Conservation (phyloP, 2,888 invertebrate genomes). For the Caenorhabditis sulstoni region DNA sequence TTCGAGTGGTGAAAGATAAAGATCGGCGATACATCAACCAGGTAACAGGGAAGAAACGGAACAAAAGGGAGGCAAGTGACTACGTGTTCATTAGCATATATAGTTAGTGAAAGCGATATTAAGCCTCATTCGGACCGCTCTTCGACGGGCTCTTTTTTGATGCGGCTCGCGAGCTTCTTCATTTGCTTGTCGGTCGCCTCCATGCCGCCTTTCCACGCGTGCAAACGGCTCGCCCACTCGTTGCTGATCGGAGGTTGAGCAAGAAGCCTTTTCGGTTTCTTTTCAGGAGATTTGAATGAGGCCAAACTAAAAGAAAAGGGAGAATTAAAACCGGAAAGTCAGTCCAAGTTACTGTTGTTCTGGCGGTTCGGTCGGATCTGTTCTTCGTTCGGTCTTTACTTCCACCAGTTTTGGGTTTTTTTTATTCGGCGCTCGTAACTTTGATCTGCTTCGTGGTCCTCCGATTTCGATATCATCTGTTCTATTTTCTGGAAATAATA, state of each 20-base stretch:
- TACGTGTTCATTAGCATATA: neutral
- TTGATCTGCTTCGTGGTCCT: conserved; percentile 20
- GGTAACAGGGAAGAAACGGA: neutral
- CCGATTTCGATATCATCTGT: conserved; percentile 1
- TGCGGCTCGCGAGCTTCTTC: conserved; percentile 32
- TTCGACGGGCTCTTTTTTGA: conserved; percentile 36
- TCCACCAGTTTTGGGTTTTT: conserved; percentile 12
- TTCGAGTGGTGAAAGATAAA: neutral
- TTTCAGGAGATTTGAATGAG: conserved; percentile 15
- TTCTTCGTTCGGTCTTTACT: conserved; percentile 8
- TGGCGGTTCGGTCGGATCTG: neutral
- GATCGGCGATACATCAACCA: neutral
- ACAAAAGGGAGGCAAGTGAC: neutral
- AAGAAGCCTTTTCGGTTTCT: conserved; percentile 1
- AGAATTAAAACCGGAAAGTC: too few species aligned
- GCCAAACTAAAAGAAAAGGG: neutral
- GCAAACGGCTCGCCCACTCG: conserved; percentile 28
- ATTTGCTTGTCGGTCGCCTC: conserved; percentile 35
- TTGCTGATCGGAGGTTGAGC: conserved; percentile 19
- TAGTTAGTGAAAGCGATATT: neutral
- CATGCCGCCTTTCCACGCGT: conserved; percentile 14
- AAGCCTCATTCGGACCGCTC: too few species aligned
- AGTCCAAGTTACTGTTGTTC: too few species aligned
- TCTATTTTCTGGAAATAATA: neutral
- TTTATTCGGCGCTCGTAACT: conserved; percentile 35